phyloP scores from a whole-genome alignment of 2,113 vertebrate genomes.

The Tragelaphus strepsiceros region DNA sequence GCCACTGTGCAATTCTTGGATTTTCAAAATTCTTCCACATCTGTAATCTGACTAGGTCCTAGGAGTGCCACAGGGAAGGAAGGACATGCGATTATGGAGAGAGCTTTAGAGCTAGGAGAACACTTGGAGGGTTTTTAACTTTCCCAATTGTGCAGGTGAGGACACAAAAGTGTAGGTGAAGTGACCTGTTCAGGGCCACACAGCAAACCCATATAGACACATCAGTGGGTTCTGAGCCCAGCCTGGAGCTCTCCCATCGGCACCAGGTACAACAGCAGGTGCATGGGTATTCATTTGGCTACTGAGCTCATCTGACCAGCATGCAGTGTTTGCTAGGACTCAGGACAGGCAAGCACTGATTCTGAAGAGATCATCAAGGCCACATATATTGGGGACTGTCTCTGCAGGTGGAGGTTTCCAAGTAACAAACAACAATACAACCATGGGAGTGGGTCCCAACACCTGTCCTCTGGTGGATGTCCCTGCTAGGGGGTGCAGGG shows the following conservation, averaged over 20 bases:
- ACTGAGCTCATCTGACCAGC: neutral
- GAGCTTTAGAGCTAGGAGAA: neutral
- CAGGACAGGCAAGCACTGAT: accelerated
- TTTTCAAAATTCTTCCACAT: neutral
- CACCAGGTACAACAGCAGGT: neutral
- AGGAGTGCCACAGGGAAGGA: neutral
- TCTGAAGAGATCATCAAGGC: neutral
- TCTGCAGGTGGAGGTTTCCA: neutral
- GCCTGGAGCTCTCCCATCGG: neutral
- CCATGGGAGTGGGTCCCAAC: neutral
- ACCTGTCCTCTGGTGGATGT: neutral
- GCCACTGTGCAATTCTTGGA: neutral
- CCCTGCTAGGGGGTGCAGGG: neutral
- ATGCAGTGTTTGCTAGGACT: neutral
- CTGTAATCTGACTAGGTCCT: neutral
- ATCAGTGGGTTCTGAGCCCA: neutral
- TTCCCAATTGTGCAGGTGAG: neutral
- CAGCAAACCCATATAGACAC: neutral
- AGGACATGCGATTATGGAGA: neutral
- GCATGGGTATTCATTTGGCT: accelerated
- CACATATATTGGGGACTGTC: neutral
- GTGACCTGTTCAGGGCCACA: neutral
- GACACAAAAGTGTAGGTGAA: neutral
- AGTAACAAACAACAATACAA: neutral
- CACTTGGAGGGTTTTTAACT: neutral